phyloP scores from a whole-genome alignment of 2,113 vertebrate species.

The Microtus montanus region DNA sequence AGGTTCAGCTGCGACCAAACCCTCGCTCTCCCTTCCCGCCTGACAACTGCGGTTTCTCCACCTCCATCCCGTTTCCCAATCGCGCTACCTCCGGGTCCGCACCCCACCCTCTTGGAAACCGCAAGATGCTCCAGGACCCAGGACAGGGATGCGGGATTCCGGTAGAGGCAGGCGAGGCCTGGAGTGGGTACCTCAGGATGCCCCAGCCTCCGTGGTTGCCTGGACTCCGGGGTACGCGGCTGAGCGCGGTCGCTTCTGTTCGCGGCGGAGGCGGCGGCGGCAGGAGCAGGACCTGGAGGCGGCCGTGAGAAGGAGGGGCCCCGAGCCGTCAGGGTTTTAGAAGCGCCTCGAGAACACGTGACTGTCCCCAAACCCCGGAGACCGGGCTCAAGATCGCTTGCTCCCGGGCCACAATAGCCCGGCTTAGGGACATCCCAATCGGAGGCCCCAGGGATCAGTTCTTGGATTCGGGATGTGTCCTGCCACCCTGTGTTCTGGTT shows the following conservation, averaged over 20 bases:
- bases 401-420: not conserved
- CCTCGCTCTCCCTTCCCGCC: not conserved
- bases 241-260: not conserved
- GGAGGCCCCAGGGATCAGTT: not conserved
- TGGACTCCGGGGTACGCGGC: not conserved
- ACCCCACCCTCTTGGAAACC: not conserved
- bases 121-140: not conserved
- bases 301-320: slow-evolving; percentile 12
- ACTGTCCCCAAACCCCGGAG: slow-evolving; percentile 60
- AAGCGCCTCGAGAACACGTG: slow-evolving; percentile 59
- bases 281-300: slow-evolving; percentile 42
- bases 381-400: slow-evolving; percentile 39
- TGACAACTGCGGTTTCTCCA: not conserved
- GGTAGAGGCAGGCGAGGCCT: not conserved
- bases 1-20: not conserved
- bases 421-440: not conserved
- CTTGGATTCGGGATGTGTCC: not conserved
- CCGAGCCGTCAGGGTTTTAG: slow-evolving; percentile 29
- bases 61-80: not conserved
- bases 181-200: slow-evolving; percentile 56
- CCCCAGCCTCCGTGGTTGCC: not conserved
- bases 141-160: not conserved
- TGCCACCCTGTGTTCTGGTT: not conserved
- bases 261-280: not conserved
- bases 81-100: not conserved